Conservation (phyloP, 2,888 invertebrate genomes). For the Caenorhabditis sp. region DNA sequence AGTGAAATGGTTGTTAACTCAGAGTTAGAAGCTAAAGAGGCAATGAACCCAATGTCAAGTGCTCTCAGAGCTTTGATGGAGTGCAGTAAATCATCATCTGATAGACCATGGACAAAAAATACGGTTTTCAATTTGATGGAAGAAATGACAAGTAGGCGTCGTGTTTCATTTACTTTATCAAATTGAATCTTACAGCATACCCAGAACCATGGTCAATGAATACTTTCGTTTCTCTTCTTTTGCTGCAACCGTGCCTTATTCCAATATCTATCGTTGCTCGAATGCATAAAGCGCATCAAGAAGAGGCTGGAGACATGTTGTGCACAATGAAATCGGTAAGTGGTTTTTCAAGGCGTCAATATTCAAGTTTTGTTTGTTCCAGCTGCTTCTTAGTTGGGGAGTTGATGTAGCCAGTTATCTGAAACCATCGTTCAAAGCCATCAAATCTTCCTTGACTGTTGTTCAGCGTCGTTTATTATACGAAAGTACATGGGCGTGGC, state of each 20-base stretch:
- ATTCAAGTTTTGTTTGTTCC: constrained; percentile 1
- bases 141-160: constrained; percentile 31
- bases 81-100: constrained; percentile 8
- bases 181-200: constrained; percentile 19
- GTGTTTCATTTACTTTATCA: background rate
- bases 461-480: constrained; percentile 9
- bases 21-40: constrained; percentile 7
- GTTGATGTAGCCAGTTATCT: constrained; percentile 14
- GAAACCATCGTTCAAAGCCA: constrained; percentile 5
- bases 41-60: constrained; percentile 14
- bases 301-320: constrained; percentile 41
- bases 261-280: constrained; percentile 28
- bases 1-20: constrained; percentile 11
- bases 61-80: constrained; percentile 18
- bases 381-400: constrained; percentile 27
- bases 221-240: constrained; percentile 29
- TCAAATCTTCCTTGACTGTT: background rate
- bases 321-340: constrained; percentile 34
- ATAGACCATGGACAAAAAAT: constrained; percentile 25
- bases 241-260: constrained; percentile 28
- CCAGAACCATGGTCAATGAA: constrained; percentile 44
- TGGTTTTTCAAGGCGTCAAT: background rate
- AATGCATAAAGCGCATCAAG: constrained; percentile 28
- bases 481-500: constrained; percentile 24
- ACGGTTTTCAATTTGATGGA: constrained; percentile 38